phyloP scores from a whole-genome alignment of 2,113 vertebrate genomes.

The Oryzias woworae region DNA sequence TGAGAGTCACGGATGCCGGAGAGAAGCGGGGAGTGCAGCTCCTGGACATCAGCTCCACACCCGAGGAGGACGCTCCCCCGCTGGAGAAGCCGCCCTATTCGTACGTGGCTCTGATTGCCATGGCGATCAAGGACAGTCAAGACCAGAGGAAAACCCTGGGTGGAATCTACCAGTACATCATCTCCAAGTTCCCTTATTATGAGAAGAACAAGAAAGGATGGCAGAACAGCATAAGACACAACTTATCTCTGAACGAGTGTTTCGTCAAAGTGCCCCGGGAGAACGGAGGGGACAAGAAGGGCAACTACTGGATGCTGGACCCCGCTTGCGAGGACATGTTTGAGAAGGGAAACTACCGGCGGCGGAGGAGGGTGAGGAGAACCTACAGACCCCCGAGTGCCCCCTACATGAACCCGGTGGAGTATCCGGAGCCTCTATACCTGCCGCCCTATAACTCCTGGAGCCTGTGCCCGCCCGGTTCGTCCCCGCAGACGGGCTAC shows the following conservation, averaged over 20 bases:
- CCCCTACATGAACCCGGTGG: slow-evolving; percentile 45
- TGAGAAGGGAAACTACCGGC: slow-evolving; percentile 76
- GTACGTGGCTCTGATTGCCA: slow-evolving; percentile 83
- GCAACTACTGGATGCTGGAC: slow-evolving; percentile 80
- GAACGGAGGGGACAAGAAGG: slow-evolving; percentile 57
- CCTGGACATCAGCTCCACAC: slow-evolving; percentile 44
- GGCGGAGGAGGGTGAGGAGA: slow-evolving; percentile 70
- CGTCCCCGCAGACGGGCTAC: slow-evolving; percentile 33
- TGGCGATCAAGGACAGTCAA: slow-evolving; percentile 81
- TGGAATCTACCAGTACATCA: slow-evolving; percentile 81
- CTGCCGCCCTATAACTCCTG: slow-evolving; percentile 63
- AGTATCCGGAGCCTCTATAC: slow-evolving; percentile 57
- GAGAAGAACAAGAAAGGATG: slow-evolving; percentile 77
- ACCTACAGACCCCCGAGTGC: slow-evolving; percentile 30
- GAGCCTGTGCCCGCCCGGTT: slow-evolving; percentile 44
- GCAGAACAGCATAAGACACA: slow-evolving; percentile 86
- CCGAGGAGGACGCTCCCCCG: not conserved
- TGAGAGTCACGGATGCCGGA: slow-evolving; percentile 37
- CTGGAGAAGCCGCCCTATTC: slow-evolving; percentile 80
- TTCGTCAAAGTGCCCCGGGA: slow-evolving; percentile 80
- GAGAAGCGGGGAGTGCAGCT: slow-evolving; percentile 20
- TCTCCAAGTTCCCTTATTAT: slow-evolving; percentile 81
- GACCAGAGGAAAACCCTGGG: slow-evolving; percentile 77
- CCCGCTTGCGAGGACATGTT: slow-evolving; percentile 80
- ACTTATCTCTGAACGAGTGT: slow-evolving; percentile 83